Evolutionary conservation across 2,888 invertebrate species (phyloP).

Genomic region (Operophtera brumata): DNA sequence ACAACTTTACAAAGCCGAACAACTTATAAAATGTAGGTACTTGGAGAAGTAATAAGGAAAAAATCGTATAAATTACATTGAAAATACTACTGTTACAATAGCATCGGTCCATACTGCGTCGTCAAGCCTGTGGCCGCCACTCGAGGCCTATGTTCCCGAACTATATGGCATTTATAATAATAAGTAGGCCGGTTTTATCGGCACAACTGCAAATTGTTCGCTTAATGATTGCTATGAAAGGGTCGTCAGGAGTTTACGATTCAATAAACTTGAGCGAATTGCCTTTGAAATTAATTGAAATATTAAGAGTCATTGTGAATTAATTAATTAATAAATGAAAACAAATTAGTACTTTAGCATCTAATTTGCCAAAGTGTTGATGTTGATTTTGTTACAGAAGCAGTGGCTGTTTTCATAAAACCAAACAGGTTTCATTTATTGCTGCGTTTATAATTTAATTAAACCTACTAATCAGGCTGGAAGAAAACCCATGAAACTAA

Average conservation of each 20-base stretch:
- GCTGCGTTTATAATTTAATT: neutral
- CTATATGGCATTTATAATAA: too few relatives aligned
- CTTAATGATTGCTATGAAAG: neutral
- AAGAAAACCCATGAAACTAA: too few relatives aligned
- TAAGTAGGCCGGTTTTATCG: too few relatives aligned
- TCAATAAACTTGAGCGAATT: neutral
- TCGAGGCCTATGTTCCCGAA: too few relatives aligned
- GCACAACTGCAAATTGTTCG: neutral
- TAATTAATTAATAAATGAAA: conserved; percentile 4
- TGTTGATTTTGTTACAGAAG: neutral
- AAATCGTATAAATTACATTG: too few relatives aligned
- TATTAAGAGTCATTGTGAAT: neutral
- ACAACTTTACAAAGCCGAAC: too few relatives aligned
- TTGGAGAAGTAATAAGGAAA: too few relatives aligned
- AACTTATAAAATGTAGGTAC: too few relatives aligned
- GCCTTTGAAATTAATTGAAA: conserved; percentile 8
- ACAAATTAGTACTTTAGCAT: conserved; percentile 6
- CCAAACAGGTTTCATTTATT: neutral
- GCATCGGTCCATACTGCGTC: too few relatives aligned
- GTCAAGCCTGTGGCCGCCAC: too few relatives aligned
- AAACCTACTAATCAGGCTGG: neutral
- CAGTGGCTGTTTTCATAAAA: neutral
- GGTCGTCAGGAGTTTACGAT: neutral
- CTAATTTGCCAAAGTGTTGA: conserved; percentile 6
- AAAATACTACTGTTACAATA: too few relatives aligned